Base-by-base conservation (phyloP, 2,113 vertebrate species). In the Xenopus tropicalis region DNA sequence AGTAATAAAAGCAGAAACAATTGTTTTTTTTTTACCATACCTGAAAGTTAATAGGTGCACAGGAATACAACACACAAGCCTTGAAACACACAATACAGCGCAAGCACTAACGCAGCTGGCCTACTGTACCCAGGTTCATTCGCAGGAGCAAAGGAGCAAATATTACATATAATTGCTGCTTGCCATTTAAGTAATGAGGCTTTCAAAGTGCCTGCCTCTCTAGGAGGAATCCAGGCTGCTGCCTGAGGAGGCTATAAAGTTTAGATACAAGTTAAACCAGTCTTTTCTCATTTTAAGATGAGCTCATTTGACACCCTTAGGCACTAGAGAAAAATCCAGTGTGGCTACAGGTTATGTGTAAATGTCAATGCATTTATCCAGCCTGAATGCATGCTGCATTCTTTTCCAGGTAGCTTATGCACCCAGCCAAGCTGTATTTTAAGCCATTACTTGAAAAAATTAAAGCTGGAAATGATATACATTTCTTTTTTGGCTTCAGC, bases 261-360 rank as follows among this genome's bases (percentile, higher is more conserved):
- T 77, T 72, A 79, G 61, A 71, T 72, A 67, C 78, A 79, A 83
- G 76, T 14, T 78, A 59, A 82, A 22, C 54, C 74, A 63, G 48
- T 79, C 46, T 78, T 79, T 21, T 69, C 21, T 57, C 19, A 54
- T 78, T 70, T 77, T 69, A 9, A 10, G 66, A 48, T 79, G 80
- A 75, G 76, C 29, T 70, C 42, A 21, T 70, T 42, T 61, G 63
- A 29, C 75, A 77, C 72, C 72, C 64, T 74, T 23, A 29, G 58
- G 72, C 58, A 19, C 56, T 65, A 52, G 21, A 61, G 43, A 70
- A 19, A 43, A 52, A 23, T 37, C 44, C 66, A 48, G 65, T 75
- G 61, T 65, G 52, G 72, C 57, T 23, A 24, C 44, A 52, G 46
- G 72, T 74, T 52, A 74, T 61, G 64, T 17, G 64, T 73, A 79